Evolutionary conservation across 2,888 invertebrate species (phyloP), one percentile per base, ranked within the genome.

Genomic region (Drosophila mimetica): DNA sequence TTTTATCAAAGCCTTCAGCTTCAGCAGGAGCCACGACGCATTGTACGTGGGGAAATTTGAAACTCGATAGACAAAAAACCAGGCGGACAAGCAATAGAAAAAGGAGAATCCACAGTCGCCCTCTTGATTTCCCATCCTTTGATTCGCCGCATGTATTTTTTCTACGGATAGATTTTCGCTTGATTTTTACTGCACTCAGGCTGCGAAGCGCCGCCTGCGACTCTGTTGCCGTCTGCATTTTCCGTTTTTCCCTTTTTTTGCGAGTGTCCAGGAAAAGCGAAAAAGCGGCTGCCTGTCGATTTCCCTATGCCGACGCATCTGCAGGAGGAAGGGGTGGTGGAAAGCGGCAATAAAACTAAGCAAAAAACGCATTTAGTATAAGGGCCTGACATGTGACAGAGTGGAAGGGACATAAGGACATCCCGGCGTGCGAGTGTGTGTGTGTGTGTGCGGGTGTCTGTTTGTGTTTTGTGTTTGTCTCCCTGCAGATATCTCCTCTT

Each of bases 1-100:
- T 88, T 88, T 84, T 84, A 88, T 88, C 88, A 88, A 84, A 84
- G 84, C 88, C 83, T 86, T 87, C 71, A 86, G 86, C 84, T 73
- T 37, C 76, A 71, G 28, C 48, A 60, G 50, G 30, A 53, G 63
- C 53, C 37, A 69, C 46, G 48, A 71, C 41, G 54, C 72, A 72
- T 47, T 64, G 72, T 48, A 65, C 76, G 70, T 77, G 67, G 84
- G 79, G 87, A 87, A 87, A 87, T 82, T 87, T 87, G 82, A 85
- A 85, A 85, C 87, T 85, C 86, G 87, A 82, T 82, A 82, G 82
- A 86, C 87, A 86, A 82, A 66, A 72, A 74, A 74, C 61, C 32
- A 61, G 60, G 46, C 36, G 60, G 76, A 76, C 74, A 87, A 85
- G 86, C 77, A 85, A 87, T 85, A 85, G 79, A 82, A 87, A 83